Base-by-base conservation (phyloP, 2,113 vertebrate genomes). In the Mirounga angustirostris region DNA sequence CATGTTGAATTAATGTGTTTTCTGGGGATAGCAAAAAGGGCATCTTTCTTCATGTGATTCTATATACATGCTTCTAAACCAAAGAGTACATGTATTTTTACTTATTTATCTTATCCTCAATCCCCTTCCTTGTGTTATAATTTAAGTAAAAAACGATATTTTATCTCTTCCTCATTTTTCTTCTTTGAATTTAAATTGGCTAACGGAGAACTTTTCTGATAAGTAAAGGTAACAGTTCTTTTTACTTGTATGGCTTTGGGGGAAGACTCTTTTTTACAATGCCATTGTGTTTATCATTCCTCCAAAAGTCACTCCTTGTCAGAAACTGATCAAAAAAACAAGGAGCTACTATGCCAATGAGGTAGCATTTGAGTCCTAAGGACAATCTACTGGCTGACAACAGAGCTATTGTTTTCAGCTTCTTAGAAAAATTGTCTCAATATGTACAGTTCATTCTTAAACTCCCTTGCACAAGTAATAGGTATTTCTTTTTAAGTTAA, bases 151-250 rank as follows among this genome's bases (percentile, higher is more conserved):
- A 73, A 89, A 59, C 26, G 8, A 33, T 13, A 83, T 52, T 97
- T 79, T 71, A n/a, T 71, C 22, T 7, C 19, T 14, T 14, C 71
- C 89, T 84, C 28, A 84, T 30, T 76, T 96, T 96, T 87, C 22
- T 92, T 89, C 46, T 67, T 78, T 96, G 52, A 82, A 93, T 81
- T 96, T 59, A 93, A 93, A 76, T 56, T 90, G 58, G 28, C 24
- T 69, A 7, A 21, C 79, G 52, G 40, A 85, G 1, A 78, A 50
- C 71, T 93, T 95, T 85, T 88, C 73, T 84, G 19, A 15, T 69
- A 81, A 78, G 28, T 30, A 92, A 94, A 2, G 4, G 7, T 59
- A 89, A 85, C 6, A 94, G 56, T 90, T 88, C 36, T 93, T 76
- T 85, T 81, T 46, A 16, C 65, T 96, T 87, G 69, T 74, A 50